Evolutionary conservation across 64 coral and sea anemone genomes (phyloP).

Genomic region (Stichodactyla mertensii): DNA sequence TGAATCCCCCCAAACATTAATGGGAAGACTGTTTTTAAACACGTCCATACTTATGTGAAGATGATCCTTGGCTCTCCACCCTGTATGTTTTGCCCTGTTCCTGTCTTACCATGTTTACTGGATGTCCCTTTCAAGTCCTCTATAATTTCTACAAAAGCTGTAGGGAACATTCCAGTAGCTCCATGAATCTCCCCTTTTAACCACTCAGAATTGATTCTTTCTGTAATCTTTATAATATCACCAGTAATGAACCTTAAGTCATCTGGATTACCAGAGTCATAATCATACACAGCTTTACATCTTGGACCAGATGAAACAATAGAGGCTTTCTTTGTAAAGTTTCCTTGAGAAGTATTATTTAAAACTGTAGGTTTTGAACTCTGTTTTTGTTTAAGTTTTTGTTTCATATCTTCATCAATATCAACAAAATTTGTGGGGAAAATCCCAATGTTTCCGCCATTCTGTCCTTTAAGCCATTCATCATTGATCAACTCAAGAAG

Average conservation of each 20-base stretch:
- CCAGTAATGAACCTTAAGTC: constrained; percentile 68
- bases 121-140: constrained; percentile 24
- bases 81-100: too few relatives aligned
- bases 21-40: too few relatives aligned
- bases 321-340: not conserved
- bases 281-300: constrained; percentile 77
- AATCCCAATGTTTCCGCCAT: constrained; percentile 46
- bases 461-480: constrained; percentile 78
- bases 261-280: constrained; percentile 36
- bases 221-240: constrained; percentile 62
- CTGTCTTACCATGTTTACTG: not conserved
- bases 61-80: too few relatives aligned
- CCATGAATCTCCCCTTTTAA: constrained; percentile 73
- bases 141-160: constrained; percentile 69
- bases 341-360: not conserved
- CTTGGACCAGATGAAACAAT: constrained; percentile 36
- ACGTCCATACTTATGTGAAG: too few relatives aligned
- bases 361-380: not conserved
- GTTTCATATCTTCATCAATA: constrained; percentile 25
- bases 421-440: constrained; percentile 90
- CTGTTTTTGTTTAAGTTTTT: constrained; percentile 11
- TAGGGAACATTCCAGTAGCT: constrained; percentile 76
- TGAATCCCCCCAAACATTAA: too few relatives aligned
- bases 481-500: constrained; percentile 63
- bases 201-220: constrained; percentile 83